A percentile compares a stretch with the other conserved stretches of the same genome.
phyloP scores from a whole-genome alignment of 1,140 invertebrate genomes.

The Cherax quadricarinatus region DNA sequence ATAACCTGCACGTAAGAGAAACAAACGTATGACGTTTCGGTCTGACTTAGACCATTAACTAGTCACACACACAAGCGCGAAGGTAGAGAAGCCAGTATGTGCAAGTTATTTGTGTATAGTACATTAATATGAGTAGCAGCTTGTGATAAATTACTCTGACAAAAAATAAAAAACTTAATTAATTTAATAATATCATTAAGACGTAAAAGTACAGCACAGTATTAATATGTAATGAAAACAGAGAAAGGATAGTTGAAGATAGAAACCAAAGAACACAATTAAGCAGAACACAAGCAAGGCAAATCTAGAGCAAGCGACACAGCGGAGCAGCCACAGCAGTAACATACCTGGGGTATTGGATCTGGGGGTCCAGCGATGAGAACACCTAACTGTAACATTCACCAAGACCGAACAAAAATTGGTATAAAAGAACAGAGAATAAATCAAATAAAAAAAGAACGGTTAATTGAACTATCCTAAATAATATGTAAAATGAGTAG shows the following conservation, averaged over 20 bases:
- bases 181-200: not conserved
- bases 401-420: not conserved
- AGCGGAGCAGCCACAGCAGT: not conserved
- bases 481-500: not conserved
- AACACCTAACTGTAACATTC: conserved; percentile 38
- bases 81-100: too few relatives aligned
- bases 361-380: conserved; percentile 34
- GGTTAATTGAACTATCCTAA: not conserved
- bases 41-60: too few relatives aligned
- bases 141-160: too few relatives aligned
- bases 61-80: too few relatives aligned
- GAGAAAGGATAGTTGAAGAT: not conserved
- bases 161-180: not conserved
- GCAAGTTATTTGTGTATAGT: too few relatives aligned
- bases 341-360: conserved; percentile 36
- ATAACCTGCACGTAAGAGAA: too few relatives aligned
- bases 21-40: too few relatives aligned
- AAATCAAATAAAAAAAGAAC: not conserved
- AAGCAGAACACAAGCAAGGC: not conserved
- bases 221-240: not conserved
- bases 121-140: too few relatives aligned
- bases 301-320: not conserved
- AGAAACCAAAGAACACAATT: not conserved
- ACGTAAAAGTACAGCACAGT: not conserved
- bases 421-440: not conserved